A percentile compares a stretch with the other conserved stretches of the same genome.
Evolutionary conservation across 2,888 invertebrate genomes (phyloP).

Genomic region (Trissonchulus latispiculum): DNA sequence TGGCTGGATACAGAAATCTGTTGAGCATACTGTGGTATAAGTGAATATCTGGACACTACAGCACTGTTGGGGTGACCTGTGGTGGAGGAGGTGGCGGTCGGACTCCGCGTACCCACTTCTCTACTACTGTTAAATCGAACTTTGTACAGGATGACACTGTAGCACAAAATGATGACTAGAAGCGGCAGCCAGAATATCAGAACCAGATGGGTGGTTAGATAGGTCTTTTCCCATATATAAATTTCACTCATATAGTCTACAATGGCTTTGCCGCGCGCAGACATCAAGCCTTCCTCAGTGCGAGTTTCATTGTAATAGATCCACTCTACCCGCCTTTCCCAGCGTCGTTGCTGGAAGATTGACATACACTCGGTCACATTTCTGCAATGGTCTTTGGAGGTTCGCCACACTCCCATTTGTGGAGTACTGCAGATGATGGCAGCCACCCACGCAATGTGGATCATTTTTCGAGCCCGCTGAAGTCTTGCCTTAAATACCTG

Average conservation of each 20-base stretch:
- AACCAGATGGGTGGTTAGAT: background rate
- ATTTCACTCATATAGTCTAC: background rate
- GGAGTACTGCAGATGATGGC: background rate
- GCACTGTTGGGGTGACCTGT: no score
- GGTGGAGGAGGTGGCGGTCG: background rate
- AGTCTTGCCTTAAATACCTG: background rate
- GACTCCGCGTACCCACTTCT: background rate
- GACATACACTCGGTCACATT: background rate
- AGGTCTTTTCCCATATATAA: background rate
- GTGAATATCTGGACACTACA: background rate
- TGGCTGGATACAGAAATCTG: background rate
- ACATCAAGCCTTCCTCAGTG: background rate
- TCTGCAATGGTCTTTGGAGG: background rate
- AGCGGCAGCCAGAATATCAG: background rate
- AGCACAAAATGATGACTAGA: background rate
- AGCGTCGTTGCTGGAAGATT: background rate
- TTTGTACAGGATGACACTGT: background rate
- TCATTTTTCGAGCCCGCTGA: background rate
- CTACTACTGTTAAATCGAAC: background rate
- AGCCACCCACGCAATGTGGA: background rate
- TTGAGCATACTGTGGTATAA: background rate
- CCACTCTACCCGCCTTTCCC: background rate
- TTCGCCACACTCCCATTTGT: background rate
- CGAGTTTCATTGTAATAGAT: no score
- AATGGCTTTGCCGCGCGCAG: background rate